Evolutionary conservation across 2,113 vertebrate genomes (phyloP).

Genomic region (Sinosuthora webbiana): DNA sequence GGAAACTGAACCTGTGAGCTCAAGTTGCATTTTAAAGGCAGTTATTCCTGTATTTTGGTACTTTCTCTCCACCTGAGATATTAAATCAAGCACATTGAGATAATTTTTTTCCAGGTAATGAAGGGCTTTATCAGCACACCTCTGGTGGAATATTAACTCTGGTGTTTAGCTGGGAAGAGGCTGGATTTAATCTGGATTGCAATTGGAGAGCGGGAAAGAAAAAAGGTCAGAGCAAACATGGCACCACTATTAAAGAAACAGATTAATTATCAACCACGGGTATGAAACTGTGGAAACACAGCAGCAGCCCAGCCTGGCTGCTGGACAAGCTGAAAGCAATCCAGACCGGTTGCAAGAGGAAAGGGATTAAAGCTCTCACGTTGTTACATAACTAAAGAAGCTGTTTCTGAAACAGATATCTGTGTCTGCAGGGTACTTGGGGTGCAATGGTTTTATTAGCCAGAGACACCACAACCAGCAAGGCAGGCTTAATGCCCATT

Average conservation of each 20-base stretch:
- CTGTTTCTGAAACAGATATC: background rate
- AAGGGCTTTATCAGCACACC: background rate
- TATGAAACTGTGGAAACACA: background rate
- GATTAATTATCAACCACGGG: constrained; percentile 16
- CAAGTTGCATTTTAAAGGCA: background rate
- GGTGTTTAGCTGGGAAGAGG: constrained; percentile 16
- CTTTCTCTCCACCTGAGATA: background rate
- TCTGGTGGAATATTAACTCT: constrained; percentile 6
- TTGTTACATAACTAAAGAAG: background rate
- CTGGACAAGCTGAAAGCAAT: background rate
- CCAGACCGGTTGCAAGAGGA: background rate
- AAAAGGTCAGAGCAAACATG: background rate
- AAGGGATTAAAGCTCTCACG: background rate
- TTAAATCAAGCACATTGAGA: background rate
- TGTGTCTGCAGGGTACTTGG: background rate
- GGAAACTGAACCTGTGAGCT: background rate
- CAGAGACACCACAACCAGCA: background rate
- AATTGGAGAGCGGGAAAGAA: background rate
- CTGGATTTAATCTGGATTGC: background rate
- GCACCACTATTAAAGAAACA: background rate
- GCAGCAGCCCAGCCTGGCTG: background rate
- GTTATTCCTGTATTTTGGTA: background rate
- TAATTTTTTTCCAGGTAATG: background rate
- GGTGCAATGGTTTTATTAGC: background rate
- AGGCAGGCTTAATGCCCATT: background rate